A percentile compares a stretch with the other conserved stretches of the same genome.
phyloP scores from a whole-genome alignment of 2,888 invertebrate species.

The Criorhina ranunculi region DNA sequence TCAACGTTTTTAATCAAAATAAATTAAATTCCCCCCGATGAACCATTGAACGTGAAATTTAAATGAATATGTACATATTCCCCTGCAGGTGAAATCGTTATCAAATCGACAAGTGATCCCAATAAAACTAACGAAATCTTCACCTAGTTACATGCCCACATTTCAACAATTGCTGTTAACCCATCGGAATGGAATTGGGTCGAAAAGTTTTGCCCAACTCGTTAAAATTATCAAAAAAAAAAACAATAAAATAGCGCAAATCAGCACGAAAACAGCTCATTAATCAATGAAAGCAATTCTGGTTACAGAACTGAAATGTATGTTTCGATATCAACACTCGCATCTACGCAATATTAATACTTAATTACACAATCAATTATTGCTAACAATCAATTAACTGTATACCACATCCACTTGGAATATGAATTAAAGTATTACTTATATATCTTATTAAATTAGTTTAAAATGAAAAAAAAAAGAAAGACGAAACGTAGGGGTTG shows the following conservation, averaged over 20 bases:
- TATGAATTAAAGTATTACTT: not conserved
- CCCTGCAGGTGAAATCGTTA: not conserved
- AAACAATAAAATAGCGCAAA: conserved; percentile 11
- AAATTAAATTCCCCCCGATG: conserved; percentile 33
- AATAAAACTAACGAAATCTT: not conserved
- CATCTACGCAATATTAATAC: not conserved
- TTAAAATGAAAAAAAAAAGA: conserved; percentile 5
- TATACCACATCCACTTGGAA: not conserved
- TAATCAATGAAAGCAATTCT: conserved; percentile 10
- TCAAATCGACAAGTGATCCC: not conserved
- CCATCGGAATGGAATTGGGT: conserved; percentile 6
- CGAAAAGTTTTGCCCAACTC: conserved; percentile 7
- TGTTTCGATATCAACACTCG: not conserved
- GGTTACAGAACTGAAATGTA: conserved; percentile 8
- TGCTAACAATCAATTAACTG: conserved; percentile 23
- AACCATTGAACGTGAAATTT: conserved; percentile 6
- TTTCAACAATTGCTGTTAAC: conserved; percentile 17
- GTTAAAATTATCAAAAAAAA: conserved; percentile 20
- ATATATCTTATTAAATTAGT: conserved; percentile 48
- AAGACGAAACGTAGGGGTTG: conserved; percentile 1
- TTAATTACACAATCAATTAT: conserved; percentile 38
- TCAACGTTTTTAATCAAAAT: conserved; percentile 53
- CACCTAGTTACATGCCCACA: conserved; percentile 16
- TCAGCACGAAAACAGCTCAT: conserved; percentile 26
- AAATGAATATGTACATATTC: conserved; percentile 10